Base-by-base conservation (phyloP, 2,888 invertebrate species). In the Chloroclysta siterata region DNA sequence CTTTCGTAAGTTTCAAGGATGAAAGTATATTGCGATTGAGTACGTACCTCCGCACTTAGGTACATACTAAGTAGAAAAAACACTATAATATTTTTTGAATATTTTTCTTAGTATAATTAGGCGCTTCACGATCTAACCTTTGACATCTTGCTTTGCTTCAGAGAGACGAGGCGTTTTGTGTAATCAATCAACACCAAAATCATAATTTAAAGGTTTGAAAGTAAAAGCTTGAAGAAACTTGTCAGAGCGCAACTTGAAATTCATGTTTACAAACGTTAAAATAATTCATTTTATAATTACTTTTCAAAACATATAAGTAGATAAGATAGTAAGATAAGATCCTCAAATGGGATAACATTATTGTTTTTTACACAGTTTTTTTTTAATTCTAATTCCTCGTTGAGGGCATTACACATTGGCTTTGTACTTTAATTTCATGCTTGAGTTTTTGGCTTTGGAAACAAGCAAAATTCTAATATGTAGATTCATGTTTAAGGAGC, bases 91-190 rank as follows among this genome's bases (percentile, higher is more conserved):
- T 61, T 65, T 60, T 44, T 15, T 14, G 15, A 46, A 46, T 46
- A 46, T 17, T 17, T 65, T 67, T 62, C 72, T 70, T 73, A 68
- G 72, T 77, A 75, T 84, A 82, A 83, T 86, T 83, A 83, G 70
- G 74, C 54, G 66, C 75, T 76, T 80, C 84, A 83, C 85, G 83
- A 81, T 78, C 72, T 83, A 80, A 85, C 84, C 85, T 84, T 77
- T 84, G 83, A 81, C 84, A 75, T 75, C 72, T 72, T 73, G 69
- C 70, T 73, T 72, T 72, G 68, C 71, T 72, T 72, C 70, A 65
- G 63, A 69, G 60, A 61, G 66, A 57, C 65, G 63, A 66, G 61
- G 51, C 56, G 68, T 64, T 67, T 76, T 81, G 72, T 65, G 76
- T 74, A 78, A 78, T 73, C 70, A 68, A 68, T 68, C 72, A 71